Evolutionary conservation across 2,797 vertebrate genomes (phyloP), one percentile per base, ranked within the genome.

Genomic region (Pteropus rufus): DNA sequence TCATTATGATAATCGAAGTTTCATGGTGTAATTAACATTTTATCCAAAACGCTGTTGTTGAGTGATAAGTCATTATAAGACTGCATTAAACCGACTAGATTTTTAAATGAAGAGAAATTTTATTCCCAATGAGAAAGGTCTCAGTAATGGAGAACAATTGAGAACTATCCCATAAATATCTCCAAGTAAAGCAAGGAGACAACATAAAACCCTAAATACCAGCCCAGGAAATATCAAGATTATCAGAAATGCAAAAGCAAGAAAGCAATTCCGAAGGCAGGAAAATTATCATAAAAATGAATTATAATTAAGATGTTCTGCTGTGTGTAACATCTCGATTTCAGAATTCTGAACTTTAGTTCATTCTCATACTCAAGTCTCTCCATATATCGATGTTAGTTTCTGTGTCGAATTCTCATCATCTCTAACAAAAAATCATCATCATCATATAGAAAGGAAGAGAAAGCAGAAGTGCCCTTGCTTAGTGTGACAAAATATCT

Each of bases 21-120:
- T 96, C 15, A 77, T 94, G 75, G 73, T 12, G 21, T 92, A 97
- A 97, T 97, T 97, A 96, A 96, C 69, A 98, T 97, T 98, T 97
- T 93, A 75, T 29, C 52, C 88, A 76, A 75, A 93, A 82, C 29
- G 54, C 10, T 82, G 5, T 60, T 91, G 89, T 91, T 77, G 84
- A 60, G 9, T 60, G 9, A 89, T 0, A 8, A 93, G 0, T 96
- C 97, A 96, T 93, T 76, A 85, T 12, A 84, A 92, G 73, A 84
- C 39, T 76, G 18, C 84, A 95, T 64, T 92, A 85, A 95, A 87
- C 89, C 5, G 31, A 72, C 34, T 65, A 36, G 56, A 75, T 80
- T 89, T 94, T 95, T 92, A 60, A 86, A 95, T 91, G 6, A 36
- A 92, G 64, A 70, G 91, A 93, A 80, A 92, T 91, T 96, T 95